A percentile compares a stretch with the other conserved stretches of the same genome.
Evolutionary conservation across 2,888 invertebrate species (phyloP).

Genomic region (Harpalus rufipes): DNA sequence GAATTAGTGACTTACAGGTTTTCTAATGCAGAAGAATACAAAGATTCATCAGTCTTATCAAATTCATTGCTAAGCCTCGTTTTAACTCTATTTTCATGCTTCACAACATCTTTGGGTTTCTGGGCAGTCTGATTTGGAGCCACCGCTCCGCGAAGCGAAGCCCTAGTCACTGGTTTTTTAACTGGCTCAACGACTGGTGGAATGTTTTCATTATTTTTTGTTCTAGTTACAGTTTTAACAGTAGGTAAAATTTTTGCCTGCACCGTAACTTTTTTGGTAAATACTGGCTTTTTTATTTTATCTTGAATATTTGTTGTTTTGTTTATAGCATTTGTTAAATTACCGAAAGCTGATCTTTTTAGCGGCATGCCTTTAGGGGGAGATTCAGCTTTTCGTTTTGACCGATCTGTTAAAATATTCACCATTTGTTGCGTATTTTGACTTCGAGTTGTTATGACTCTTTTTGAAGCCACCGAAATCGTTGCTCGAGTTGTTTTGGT

Average conservation of each 20-base stretch:
- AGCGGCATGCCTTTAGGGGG: conserved; percentile 86
- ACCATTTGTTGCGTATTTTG: conserved; percentile 77
- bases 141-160: conserved; percentile 71
- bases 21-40: conserved; percentile 89
- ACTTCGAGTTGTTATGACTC: conserved; percentile 82
- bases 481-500: conserved; percentile 80
- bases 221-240: conserved; percentile 74
- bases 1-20: conserved; percentile 80
- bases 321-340: conserved; percentile 87
- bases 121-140: conserved; percentile 74
- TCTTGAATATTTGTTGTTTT: conserved; percentile 73
- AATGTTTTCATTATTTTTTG: conserved; percentile 76
- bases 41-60: conserved; percentile 86
- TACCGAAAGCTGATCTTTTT: conserved; percentile 91
- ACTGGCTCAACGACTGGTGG: conserved; percentile 72
- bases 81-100: conserved; percentile 76
- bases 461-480: conserved; percentile 74
- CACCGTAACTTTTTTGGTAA: conserved; percentile 67
- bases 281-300: conserved; percentile 67
- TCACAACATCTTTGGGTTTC: conserved; percentile 74
- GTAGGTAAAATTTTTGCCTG: conserved; percentile 73
- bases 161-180: conserved; percentile 74
- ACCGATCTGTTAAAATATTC: conserved; percentile 75
- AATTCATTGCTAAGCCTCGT: conserved; percentile 84
- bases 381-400: conserved; percentile 87